Base-by-base conservation (phyloP, 2,888 invertebrate species). In the Dimorphilus gyrociliatus region DNA sequence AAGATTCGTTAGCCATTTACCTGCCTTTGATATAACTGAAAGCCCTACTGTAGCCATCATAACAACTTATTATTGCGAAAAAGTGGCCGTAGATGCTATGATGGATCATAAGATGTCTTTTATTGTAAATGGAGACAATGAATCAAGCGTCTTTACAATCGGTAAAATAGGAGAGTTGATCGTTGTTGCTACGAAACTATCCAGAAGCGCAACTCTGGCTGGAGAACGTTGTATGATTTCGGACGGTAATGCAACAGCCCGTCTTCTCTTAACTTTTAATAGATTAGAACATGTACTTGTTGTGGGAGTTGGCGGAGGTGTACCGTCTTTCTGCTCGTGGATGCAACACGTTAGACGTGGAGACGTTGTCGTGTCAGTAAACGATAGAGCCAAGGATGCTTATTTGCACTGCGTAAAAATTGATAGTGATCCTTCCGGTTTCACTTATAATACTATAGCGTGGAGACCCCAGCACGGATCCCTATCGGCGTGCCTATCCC, bases 31-130 rank as follows among this genome's bases (percentile, higher is more conserved):
- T 31, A 78, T 77, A 37, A 74, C 79, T 16, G 81, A 88, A 47
- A 86, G 88, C 55, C 92, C 92, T 0, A 86, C 84, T 14, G 85
- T 97, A 51, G 94, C 90, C n/a, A 81, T 97, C 35, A 82, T 97
- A 36, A 92, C 92, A 1, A 86, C 88, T 1, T 75, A 90, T 51
- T 97, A 88, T 65, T 86, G 86, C 54, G 94, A 97, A 64, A 97
- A 97, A 62, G 70, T 90, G 48, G 94, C 94, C 2, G 88, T 97
- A 1, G 94, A 94, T 64, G 80, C 90, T 12, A 82, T 97, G 81
- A 81, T 97, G 56, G 86, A 90, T 49, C 84, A 90, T 55, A 88
- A 86, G 62, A 84, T 84, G 57, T 90, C 88, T 1, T 92, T 81
- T 62, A 8, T 25, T 10, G 25, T 25, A 8, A n/a, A n/a, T 30